These are phyloP conservation scores for Listronotus bonariensis DNA, from an alignment of 1,140 invertebrate species.

Conservation along the genomic window DNA sequence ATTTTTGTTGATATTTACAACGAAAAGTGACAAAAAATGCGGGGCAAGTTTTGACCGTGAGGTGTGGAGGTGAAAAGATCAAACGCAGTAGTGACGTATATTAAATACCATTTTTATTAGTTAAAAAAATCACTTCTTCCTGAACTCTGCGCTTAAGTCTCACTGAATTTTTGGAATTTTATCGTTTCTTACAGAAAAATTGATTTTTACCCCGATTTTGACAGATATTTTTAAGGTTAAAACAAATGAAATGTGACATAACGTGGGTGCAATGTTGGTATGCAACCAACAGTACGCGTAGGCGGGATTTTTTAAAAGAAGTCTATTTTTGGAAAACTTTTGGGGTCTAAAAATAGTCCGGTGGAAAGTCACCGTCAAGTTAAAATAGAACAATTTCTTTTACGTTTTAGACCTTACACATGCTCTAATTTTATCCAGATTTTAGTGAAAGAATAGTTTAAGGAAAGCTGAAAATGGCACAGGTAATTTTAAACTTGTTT, in stretches of 20 bases:
- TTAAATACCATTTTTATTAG: background rate
- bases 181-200: background rate
- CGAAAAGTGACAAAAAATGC: no score
- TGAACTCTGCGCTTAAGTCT: background rate
- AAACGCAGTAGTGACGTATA: background rate
- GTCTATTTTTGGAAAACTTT: slow-evolving; percentile 9
- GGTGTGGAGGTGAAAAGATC: slow-evolving; percentile 3
- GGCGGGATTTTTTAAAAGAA: slow-evolving; percentile 7
- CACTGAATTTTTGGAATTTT: background rate
- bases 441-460: background rate
- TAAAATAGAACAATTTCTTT: slow-evolving; percentile 31
- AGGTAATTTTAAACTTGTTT: slow-evolving; percentile 12
- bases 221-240: slow-evolving; percentile 14
- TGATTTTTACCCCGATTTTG: slow-evolving; percentile 6
- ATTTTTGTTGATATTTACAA: no score
- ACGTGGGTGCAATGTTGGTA: background rate
- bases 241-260: slow-evolving; percentile 12
- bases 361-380: slow-evolving; percentile 5
- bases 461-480: slow-evolving; percentile 18
- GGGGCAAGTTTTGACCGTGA: background rate
- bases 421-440: slow-evolving; percentile 2
- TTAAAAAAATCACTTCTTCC: background rate
- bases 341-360: slow-evolving; percentile 10
- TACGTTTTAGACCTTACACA: slow-evolving; percentile 16
- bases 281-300: slow-evolving; percentile 3